Evolutionary conservation across 2,113 vertebrate genomes (phyloP).

Genomic region (Ptilonorhynchus violaceus): DNA sequence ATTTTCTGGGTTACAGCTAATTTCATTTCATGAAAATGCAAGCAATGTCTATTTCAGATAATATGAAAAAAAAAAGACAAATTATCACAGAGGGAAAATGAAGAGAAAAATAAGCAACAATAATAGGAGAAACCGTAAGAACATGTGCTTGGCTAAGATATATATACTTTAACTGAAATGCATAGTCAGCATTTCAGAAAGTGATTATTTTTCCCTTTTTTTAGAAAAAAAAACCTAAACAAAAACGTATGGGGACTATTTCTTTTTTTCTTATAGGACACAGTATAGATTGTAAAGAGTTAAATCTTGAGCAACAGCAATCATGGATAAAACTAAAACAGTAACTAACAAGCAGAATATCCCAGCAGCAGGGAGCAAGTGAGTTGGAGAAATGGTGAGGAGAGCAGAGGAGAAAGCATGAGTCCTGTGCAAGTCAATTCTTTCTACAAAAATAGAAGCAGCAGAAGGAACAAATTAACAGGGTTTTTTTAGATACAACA

Average conservation of each 20-base stretch:
- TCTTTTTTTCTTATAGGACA: background rate
- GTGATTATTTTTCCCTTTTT: background rate
- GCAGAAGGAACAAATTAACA: constrained; percentile 36
- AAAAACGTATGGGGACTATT: background rate
- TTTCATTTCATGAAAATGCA: background rate
- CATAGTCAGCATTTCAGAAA: background rate
- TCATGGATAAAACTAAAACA: background rate
- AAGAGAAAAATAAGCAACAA: background rate
- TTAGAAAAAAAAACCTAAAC: background rate
- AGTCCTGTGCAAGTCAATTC: background rate
- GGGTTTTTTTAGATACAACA: background rate
- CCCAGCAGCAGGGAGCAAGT: background rate
- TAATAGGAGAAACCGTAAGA: background rate
- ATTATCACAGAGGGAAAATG: background rate
- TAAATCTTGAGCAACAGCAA: background rate
- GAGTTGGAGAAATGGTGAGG: background rate
- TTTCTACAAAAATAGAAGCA: constrained; percentile 21
- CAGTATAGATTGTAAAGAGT: background rate
- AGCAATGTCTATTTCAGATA: background rate
- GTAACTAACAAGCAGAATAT: background rate
- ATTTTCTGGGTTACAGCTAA: background rate
- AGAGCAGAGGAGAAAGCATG: background rate
- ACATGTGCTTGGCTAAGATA: background rate
- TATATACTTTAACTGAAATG: background rate
- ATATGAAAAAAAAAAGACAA: background rate